phyloP scores from a whole-genome alignment of 2,888 invertebrate species.

The Allacma fusca region DNA sequence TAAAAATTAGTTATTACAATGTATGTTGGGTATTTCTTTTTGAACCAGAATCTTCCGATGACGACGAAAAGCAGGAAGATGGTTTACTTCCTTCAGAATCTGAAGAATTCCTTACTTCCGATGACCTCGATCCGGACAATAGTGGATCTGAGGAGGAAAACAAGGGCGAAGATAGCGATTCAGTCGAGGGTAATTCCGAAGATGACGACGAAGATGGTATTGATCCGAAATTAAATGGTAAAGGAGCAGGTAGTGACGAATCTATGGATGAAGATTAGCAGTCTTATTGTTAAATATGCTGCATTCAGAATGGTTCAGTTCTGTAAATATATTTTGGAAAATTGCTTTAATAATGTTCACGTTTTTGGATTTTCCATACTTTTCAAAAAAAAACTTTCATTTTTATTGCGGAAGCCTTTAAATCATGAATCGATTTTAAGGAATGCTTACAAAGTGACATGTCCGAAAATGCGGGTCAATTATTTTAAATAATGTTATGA shows the following conservation, averaged over 20 bases:
- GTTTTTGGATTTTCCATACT: too few relatives aligned
- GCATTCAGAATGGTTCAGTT: too few relatives aligned
- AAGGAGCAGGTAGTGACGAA: slow-evolving; percentile 42
- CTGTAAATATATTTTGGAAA: too few relatives aligned
- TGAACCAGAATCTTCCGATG: slow-evolving; percentile 63
- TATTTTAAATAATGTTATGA: too few relatives aligned
- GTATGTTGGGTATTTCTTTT: too few relatives aligned
- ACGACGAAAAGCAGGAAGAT: slow-evolving; percentile 62
- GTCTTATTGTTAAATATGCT: too few relatives aligned
- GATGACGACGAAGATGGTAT: slow-evolving; percentile 48
- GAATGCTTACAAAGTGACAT: too few relatives aligned
- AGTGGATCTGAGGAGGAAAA: slow-evolving; percentile 63
- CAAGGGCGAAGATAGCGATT: slow-evolving; percentile 54
- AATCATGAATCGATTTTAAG: too few relatives aligned
- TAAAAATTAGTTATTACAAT: too few relatives aligned
- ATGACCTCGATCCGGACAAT: slow-evolving; percentile 54
- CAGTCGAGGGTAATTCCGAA: slow-evolving; percentile 52
- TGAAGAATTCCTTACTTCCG: slow-evolving; percentile 58
- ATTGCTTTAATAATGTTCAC: too few relatives aligned
- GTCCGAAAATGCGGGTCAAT: too few relatives aligned
- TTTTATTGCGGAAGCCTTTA: too few relatives aligned
- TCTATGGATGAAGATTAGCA: slow-evolving; percentile 56
- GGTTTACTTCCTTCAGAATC: slow-evolving; percentile 62
- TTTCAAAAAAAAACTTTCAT: neutral
- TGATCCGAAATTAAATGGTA: slow-evolving; percentile 43